Base-by-base conservation (phyloP, 2,888 invertebrate genomes). In the Harpagoxenus sublaevis region DNA sequence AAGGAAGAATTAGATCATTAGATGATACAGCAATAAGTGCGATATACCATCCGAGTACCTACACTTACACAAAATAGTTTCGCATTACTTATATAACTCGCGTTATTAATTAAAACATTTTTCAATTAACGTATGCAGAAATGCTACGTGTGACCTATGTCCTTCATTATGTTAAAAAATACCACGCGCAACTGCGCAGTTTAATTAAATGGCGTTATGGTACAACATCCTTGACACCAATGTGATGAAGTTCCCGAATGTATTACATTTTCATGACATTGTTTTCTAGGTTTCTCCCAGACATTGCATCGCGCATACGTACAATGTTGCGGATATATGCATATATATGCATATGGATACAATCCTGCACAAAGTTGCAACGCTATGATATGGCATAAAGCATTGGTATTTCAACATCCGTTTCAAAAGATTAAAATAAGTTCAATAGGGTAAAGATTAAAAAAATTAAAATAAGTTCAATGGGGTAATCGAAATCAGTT, bases 251-350 rank as follows among this genome's bases (percentile, higher is more conserved):
- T 70, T 79, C 12, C 42, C 28, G 18, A 70, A 48, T 51, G 48
- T 48, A 48, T 60, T 48, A 12, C 18, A 79, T 79, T 79, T 79
- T 68, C 45, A 66, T 78, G 42, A 55, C 28, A 78, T 66, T 66
- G 42, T 78, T 78, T 78, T 51, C 65, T 78, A 45, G 42, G 15
- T 45, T 45, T 18, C n/a, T 57, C 3, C 12, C n/a, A 53, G 35
- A 39, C 28, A 18, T 5, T 5, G 42, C 31, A 28, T 53, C 42
- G 53, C 28, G 15, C 15, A 77, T 28, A 15, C 18, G 12, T 10
- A 9, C 18, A 28, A 73, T 23, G 2, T 57, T 55, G 18, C 15
- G 12, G 10, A 45, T 45, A 39, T n/a, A 53, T 23, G 53, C 23
- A n/a, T 63, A 42, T 35, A 62, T 23, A 23, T 35, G 23, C 51